Evolutionary conservation across 2,113 vertebrate genomes (phyloP).

Genomic region (Serinus canaria): DNA sequence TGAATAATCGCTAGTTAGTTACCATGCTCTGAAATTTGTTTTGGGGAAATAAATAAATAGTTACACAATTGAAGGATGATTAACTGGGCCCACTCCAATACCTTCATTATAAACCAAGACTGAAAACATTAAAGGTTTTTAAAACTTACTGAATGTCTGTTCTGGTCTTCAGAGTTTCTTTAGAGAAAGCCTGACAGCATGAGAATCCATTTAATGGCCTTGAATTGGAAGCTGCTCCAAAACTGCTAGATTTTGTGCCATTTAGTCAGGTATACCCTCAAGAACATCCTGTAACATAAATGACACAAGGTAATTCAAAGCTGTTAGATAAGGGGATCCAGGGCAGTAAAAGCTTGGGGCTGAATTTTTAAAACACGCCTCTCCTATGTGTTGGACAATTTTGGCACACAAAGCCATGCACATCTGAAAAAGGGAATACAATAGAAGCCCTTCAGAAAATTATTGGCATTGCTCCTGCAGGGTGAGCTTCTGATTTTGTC

Average conservation of each 20-base stretch:
- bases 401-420: not conserved
- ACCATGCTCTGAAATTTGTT: not conserved
- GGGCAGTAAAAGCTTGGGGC: not conserved
- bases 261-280: conserved; percentile 16
- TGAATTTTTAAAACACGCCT: not conserved
- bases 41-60: not conserved
- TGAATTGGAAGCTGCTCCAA: conserved; percentile 5
- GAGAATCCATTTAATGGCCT: not conserved
- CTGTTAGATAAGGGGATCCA: not conserved
- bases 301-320: conserved; percentile 19
- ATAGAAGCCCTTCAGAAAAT: not conserved
- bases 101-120: not conserved
- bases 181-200: not conserved
- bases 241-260: not conserved
- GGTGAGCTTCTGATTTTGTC: not conserved
- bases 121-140: not conserved
- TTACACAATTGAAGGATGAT: not conserved
- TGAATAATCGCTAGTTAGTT: not conserved
- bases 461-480: not conserved
- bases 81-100: not conserved
- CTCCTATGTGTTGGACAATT: not conserved
- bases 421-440: not conserved
- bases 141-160: not conserved
- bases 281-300: not conserved
- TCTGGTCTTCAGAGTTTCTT: not conserved